Evolutionary conservation across 2,888 invertebrate genomes (phyloP).

Genomic region (Selenia dentaria): DNA sequence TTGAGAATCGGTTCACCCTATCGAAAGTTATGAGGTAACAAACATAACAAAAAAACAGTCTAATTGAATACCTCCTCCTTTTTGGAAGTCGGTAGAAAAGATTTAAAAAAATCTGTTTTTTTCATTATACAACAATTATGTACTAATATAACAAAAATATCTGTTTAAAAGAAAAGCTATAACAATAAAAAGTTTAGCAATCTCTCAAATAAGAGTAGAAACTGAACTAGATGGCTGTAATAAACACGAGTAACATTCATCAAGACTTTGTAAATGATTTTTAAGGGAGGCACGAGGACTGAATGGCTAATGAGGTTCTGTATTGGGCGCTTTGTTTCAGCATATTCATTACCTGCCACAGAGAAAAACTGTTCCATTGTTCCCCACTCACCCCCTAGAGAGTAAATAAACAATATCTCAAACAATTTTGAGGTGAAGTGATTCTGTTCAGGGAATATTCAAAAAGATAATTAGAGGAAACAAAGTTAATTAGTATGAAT

Average conservation of each 20-base stretch:
- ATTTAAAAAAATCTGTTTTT: too few species aligned
- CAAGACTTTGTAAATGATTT: conserved; percentile 75
- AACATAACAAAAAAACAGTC: too few species aligned
- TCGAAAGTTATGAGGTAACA: too few species aligned
- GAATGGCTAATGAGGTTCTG: conserved; percentile 76
- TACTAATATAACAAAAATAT: too few species aligned
- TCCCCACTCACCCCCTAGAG: conserved; percentile 54
- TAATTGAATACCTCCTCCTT: too few species aligned
- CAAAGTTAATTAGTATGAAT: conserved; percentile 56
- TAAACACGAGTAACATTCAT: conserved; percentile 62
- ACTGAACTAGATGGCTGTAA: conserved; percentile 39
- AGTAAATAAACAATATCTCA: conserved; percentile 72
- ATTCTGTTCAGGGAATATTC: conserved; percentile 59
- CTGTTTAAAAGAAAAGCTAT: too few species aligned
- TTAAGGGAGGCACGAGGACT: conserved; percentile 65
- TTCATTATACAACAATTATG: too few species aligned
- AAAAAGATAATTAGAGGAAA: conserved; percentile 61
- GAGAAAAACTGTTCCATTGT: conserved; percentile 68
- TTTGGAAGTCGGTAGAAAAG: too few species aligned
- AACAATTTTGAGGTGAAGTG: conserved; percentile 74
- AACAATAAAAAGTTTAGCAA: not conserved
- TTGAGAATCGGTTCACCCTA: too few species aligned
- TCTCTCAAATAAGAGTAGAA: not conserved
- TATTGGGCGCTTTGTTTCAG: conserved; percentile 72
- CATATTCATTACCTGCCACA: conserved; percentile 77